Evolutionary conservation across 2,888 invertebrate species (phyloP).

Genomic region (Adineta ricciae): DNA sequence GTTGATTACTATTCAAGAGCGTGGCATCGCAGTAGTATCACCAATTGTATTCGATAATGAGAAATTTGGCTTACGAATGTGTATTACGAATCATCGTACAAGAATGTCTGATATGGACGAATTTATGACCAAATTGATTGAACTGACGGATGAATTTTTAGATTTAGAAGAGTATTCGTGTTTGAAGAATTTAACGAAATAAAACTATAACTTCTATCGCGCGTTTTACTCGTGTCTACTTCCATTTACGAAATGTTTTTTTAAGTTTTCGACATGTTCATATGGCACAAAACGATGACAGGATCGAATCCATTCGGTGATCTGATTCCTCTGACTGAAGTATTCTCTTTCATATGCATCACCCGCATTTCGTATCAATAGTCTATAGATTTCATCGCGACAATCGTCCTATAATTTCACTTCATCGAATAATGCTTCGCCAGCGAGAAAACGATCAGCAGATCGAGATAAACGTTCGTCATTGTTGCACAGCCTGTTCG

Average conservation of each 20-base stretch:
- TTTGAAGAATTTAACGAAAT: background rate
- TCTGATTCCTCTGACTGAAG: no score
- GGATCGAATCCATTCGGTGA: background rate
- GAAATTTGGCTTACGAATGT: background rate
- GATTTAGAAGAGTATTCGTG: background rate
- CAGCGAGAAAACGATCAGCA: background rate
- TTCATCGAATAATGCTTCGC: no score
- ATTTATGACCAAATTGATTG: background rate
- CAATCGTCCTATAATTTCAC: no score
- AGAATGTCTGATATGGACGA: background rate
- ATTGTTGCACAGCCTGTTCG: background rate
- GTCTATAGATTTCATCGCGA: no score
- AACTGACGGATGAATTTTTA: background rate
- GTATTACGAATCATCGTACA: background rate
- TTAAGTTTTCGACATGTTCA: background rate
- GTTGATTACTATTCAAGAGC: background rate
- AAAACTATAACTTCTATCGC: no score
- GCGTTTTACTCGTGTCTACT: background rate
- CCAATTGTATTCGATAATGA: background rate
- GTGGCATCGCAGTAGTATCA: background rate
- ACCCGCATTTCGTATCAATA: no score
- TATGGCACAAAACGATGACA: background rate
- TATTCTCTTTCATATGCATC: no score
- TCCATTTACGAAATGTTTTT: background rate
- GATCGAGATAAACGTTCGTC: background rate